Evolutionary conservation across 1,140 invertebrate species (phyloP), one percentile per base, ranked within the genome.

Genomic region (Tachypleus tridentatus): DNA sequence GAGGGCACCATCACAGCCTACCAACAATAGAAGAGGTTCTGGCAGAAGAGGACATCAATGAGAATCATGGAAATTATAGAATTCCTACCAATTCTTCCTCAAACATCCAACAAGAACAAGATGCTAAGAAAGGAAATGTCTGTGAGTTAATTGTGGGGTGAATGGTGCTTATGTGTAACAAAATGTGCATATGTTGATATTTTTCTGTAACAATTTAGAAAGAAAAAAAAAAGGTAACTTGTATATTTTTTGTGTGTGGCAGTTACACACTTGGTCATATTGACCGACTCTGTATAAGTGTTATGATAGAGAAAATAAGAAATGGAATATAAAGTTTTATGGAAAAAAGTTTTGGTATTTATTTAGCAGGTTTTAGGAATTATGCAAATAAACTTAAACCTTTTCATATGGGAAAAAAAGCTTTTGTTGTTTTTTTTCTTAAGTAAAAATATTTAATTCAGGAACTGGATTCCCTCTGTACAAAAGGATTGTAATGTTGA

Each of bases 1-100:
- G 67, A 8, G 68, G 65, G 48, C 68, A 66, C 61, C 68, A 69
- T 63, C 64, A 62, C 5, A 69, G 68, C 59, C 50, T 69, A 10
- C 65, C 68, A 8, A 69, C 68, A 7, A 66, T 69, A 50, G 68
- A 69, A 60, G 68, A 69, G 53, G 68, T 69, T 5, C 58, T 69
- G 50, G 65, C 64, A 58, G 68, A 69, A 53, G 68, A 69, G 54
- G 68, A 69, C 54, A 66, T 69, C 3, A 69, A 69, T 59, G 68
- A 69, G 56, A 69, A 69, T 57, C 64, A 69, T 57, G 65, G 65
- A 58, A 66, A 65, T 60, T 66, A 69, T n/a, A 51, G 68, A 60
- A 51, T 66, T 5, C 64, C 68, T 47, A 62, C 66, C 50, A 66
- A 64, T 57, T 29, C 49, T 69, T 4, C 68, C 68, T 3, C 62